Evolutionary conservation across 1,140 invertebrate genomes (phyloP).

Genomic region (Belonocnema kinseyi): DNA sequence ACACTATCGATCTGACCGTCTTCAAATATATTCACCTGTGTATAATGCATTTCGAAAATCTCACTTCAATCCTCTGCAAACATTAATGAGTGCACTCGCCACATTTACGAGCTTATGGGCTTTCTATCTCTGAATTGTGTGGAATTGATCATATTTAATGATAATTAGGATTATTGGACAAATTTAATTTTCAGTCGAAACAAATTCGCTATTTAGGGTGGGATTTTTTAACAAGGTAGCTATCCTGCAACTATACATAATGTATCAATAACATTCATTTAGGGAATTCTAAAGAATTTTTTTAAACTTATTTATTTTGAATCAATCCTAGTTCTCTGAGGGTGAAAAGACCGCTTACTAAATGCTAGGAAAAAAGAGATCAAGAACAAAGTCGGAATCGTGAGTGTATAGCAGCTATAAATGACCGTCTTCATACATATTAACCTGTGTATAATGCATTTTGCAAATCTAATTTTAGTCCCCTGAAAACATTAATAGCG

Average conservation of each 20-base stretch:
- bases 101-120: background rate
- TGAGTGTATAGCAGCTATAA: slow-evolving; percentile 20
- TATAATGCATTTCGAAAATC: slow-evolving; percentile 13
- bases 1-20: slow-evolving; percentile 12
- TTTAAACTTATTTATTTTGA: background rate
- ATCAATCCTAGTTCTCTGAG: background rate
- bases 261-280: too few relatives aligned
- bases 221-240: too few relatives aligned
- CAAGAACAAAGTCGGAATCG: background rate
- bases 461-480: too few relatives aligned
- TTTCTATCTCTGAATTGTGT: background rate
- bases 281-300: too few relatives aligned
- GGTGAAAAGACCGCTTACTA: background rate
- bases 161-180: background rate
- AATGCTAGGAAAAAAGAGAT: background rate
- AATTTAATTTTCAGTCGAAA: too few relatives aligned
- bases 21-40: slow-evolving; percentile 5
- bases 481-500: too few relatives aligned
- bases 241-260: too few relatives aligned
- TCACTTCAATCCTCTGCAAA: background rate
- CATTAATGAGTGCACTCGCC: background rate
- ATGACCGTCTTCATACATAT: too few relatives aligned
- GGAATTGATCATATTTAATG: background rate
- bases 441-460: too few relatives aligned
- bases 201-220: too few relatives aligned